phyloP scores from a whole-genome alignment of 2,797 vertebrate species.

The Poeciliopsis infans region DNA sequence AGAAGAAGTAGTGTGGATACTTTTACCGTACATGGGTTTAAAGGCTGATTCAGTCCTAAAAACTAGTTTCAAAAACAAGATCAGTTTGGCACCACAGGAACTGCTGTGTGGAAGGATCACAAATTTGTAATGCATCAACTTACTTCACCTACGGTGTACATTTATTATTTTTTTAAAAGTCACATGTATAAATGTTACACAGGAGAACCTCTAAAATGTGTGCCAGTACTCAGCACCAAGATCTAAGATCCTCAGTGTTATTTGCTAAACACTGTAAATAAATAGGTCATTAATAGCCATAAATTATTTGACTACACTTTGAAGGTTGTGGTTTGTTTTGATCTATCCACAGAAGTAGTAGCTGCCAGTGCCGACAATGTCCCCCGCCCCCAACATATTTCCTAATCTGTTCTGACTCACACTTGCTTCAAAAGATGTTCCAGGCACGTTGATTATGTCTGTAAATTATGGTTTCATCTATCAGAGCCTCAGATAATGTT shows the following conservation, averaged over 20 bases:
- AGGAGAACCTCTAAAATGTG: neutral
- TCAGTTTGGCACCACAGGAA: neutral
- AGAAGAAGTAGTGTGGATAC: neutral
- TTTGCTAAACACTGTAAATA: neutral
- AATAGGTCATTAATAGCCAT: slow-evolving; percentile 2
- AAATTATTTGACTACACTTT: neutral
- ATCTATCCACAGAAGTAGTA: slow-evolving; percentile 5
- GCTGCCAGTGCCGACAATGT: neutral
- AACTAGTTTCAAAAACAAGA: neutral
- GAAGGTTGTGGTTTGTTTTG: slow-evolving; percentile 2
- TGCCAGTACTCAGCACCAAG: neutral
- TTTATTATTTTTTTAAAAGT: neutral
- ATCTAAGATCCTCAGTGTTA: neutral
- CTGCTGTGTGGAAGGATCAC: neutral
- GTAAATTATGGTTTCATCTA: slow-evolving; percentile 35
- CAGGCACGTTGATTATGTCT: slow-evolving; percentile 24
- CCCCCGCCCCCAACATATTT: slow-evolving; percentile 11
- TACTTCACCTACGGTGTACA: neutral
- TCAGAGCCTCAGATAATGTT: slow-evolving; percentile 32
- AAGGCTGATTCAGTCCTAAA: neutral
- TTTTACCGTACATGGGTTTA: neutral
- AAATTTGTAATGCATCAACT: neutral
- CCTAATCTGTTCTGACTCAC: slow-evolving; percentile 35
- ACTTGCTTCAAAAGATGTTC: slow-evolving; percentile 46
- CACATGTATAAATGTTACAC: neutral